Conservation (phyloP, 2,888 invertebrate species). For the Leptinotarsa haldemani region DNA sequence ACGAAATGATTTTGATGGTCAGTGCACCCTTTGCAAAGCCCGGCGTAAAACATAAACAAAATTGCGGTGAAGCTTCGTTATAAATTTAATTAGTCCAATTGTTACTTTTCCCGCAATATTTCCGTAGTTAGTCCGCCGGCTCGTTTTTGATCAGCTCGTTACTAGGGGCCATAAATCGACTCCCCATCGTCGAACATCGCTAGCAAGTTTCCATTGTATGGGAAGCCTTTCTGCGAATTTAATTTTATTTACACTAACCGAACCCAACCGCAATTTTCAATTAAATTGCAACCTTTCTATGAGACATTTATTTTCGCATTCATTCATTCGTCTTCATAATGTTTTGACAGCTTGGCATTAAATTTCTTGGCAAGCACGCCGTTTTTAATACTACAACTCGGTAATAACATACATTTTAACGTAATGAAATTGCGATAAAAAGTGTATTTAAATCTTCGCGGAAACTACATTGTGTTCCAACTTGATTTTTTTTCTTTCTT, state of each 20-base stretch:
- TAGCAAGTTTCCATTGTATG: conserved; percentile 1
- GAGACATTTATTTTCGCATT: conserved; percentile 43
- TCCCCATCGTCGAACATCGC: background rate
- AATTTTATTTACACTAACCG: conserved; percentile 23
- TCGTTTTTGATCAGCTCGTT: conserved; percentile 13
- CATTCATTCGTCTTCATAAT: conserved; percentile 42
- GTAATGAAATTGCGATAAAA: conserved; percentile 43
- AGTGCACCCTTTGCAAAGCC: background rate
- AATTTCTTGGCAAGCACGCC: conserved; percentile 41
- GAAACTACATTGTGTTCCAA: conserved; percentile 41
- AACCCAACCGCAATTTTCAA: conserved; percentile 33
- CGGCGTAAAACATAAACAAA: background rate
- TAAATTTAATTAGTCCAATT: conserved; percentile 16
- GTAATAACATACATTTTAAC: conserved; percentile 43
- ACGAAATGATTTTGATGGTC: background rate
- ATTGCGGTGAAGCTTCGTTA: background rate
- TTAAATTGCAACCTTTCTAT: conserved; percentile 40
- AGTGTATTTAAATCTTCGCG: conserved; percentile 41
- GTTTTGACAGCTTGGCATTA: conserved; percentile 42
- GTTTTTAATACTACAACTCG: conserved; percentile 36
- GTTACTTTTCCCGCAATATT: conserved; percentile 10
- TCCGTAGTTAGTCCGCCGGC: background rate
- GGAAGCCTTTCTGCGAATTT: conserved; percentile 21
- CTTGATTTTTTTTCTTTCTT: conserved; percentile 19
- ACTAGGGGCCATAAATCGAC: conserved; percentile 23